Evolutionary conservation across 2,888 invertebrate species (phyloP), one percentile per base, ranked within the genome.

Genomic region (Actias luna): DNA sequence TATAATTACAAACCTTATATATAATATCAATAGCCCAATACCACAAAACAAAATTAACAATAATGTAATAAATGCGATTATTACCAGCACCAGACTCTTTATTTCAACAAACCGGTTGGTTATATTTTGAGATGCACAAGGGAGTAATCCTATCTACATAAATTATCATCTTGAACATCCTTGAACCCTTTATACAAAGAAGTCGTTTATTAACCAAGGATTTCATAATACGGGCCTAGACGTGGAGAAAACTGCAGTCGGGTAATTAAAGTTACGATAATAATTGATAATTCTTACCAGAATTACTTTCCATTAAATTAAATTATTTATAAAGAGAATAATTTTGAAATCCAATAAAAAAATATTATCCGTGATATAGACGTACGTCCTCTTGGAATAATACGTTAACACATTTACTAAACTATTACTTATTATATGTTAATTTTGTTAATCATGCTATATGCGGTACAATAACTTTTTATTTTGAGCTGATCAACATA

Each of bases 131-230:
- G 29, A 55, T 29, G 55, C 16, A 29, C 29, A 29, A 55, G 18
- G n/a, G 18, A 55, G 55, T 55, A 27, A 29, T 29, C 55, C 27
- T n/a, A 29, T 29, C 67, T 67, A 65, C 55, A 55, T 55, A 69
- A 67, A 70, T 67, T 70, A 71, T 74, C 66, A 70, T 74, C 69
- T 69, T 66, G 61, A 66, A 64, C 67, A 69, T 69, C 63, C 69
- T 65, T 25, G 60, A 52, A 22, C 16, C n/a, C 25, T 50, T 55
- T 1, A 55, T 16, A 55, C 50, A 29, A 55, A 55, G 29, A 29
- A 55, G 5, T 27, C 29, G 29, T 55, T 50, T 55, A 55, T 55
- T 25, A 55, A 16, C 18, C 52, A 52, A 52, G 5, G 29, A 14
- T 29, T 55, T 8, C 14, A 29, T 7, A 55, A 25, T 50, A 12